Evolutionary conservation across 2,113 vertebrate genomes (phyloP).

Genomic region (Columba livia): DNA sequence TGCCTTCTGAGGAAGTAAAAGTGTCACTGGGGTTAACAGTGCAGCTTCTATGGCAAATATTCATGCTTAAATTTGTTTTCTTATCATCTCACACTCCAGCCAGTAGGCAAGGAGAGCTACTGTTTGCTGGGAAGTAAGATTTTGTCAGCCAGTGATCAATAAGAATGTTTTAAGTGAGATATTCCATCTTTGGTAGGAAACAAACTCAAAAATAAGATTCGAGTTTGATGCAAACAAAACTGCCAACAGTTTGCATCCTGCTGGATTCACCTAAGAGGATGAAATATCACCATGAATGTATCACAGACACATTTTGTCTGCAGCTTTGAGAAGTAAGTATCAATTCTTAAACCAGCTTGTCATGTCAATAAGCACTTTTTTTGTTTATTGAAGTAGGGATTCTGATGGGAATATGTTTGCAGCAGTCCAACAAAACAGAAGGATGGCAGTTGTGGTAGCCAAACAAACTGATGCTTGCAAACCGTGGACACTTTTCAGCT

Average conservation of each 20-base stretch:
- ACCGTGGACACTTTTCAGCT: background rate
- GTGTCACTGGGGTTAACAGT: fast-evolving
- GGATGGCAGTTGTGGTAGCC: background rate
- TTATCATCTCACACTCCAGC: background rate
- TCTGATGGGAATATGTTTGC: background rate
- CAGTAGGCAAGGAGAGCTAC: background rate
- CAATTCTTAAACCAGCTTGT: background rate
- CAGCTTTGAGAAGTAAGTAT: background rate
- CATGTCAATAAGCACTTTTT: background rate
- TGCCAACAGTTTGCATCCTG: background rate
- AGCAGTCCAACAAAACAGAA: background rate
- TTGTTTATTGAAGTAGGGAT: background rate
- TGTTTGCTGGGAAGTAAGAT: background rate
- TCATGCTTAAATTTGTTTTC: background rate
- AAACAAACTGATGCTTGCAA: background rate
- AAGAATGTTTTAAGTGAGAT: background rate
- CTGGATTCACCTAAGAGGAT: background rate
- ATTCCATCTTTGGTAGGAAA: background rate
- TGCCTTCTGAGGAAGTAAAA: background rate
- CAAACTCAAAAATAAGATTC: background rate
- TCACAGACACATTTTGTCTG: background rate
- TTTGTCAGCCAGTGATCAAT: background rate
- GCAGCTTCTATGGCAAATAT: background rate
- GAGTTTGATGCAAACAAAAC: background rate
- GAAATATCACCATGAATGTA: background rate